Conservation (phyloP, 2,797 vertebrate genomes). For the Tokudaia tokunoshimensis region DNA sequence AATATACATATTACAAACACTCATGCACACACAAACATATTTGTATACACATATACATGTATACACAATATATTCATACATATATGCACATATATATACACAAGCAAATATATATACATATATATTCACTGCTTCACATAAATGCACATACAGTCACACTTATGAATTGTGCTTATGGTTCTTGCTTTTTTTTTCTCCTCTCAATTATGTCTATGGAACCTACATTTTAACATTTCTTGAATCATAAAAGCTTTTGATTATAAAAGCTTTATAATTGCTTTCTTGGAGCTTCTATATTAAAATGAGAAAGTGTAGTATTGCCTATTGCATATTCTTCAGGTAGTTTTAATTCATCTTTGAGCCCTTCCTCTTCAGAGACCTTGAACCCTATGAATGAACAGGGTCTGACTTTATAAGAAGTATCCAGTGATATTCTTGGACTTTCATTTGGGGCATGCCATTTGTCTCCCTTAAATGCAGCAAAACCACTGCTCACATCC, state of each 20-base stretch:
- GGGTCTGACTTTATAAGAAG: neutral
- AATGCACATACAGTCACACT: neutral
- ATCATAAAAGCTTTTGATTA: neutral
- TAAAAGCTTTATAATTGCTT: neutral
- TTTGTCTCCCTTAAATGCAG: neutral
- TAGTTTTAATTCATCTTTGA: slow-evolving; percentile 10
- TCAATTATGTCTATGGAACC: neutral
- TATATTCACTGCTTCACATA: neutral
- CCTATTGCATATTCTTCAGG: neutral
- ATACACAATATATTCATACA: neutral
- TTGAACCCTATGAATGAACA: neutral
- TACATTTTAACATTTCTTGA: slow-evolving; percentile 21
- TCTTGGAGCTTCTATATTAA: neutral
- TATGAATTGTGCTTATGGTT: neutral
- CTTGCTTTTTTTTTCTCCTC: neutral
- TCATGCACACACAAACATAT: neutral
- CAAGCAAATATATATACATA: neutral
- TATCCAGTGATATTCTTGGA: neutral
- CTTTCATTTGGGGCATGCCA: neutral
- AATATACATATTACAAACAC: neutral
- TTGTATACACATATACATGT: neutral
- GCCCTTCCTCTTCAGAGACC: neutral
- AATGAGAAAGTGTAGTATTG: neutral
- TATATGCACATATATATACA: neutral
- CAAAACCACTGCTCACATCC: neutral